A percentile compares a stretch with the other conserved stretches of the same genome.
Conservation (phyloP, 2,888 invertebrate species). For the Lithophane leautieri region DNA sequence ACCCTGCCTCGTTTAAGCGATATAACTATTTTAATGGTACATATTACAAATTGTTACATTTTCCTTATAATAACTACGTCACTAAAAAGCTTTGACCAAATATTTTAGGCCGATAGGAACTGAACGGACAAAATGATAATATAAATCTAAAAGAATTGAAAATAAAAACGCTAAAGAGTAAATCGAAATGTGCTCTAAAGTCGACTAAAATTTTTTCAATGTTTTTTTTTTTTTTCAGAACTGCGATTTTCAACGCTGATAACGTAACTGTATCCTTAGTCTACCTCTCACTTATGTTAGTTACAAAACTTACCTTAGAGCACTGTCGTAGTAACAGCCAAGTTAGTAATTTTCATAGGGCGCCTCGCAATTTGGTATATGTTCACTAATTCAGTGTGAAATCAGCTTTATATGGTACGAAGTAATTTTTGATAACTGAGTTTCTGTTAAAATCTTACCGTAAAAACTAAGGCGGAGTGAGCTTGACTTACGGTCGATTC, state of each 20-base stretch:
- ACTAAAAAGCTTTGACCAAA: conserved; percentile 83
- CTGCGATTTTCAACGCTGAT: conserved; percentile 68
- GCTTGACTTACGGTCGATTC: no score
- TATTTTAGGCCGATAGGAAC: conserved; percentile 89
- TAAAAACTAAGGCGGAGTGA: no score
- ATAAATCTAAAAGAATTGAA: conserved; percentile 71
- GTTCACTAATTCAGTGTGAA: conserved; percentile 16
- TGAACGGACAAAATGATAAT: conserved; percentile 75
- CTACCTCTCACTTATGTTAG: conserved; percentile 85
- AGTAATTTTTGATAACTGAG: background rate
- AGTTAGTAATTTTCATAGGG: conserved; percentile 67
- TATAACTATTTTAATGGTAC: conserved; percentile 84
- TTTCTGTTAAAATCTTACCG: no score
- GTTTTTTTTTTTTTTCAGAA: conserved; percentile 58
- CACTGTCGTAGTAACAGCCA: conserved; percentile 80
- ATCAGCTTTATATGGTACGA: background rate
- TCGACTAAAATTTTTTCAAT: conserved; percentile 65
- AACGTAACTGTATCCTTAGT: conserved; percentile 75
- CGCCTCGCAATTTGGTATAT: conserved; percentile 67
- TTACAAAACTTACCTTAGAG: conserved; percentile 82
- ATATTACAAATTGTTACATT: conserved; percentile 81
- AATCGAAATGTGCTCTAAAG: conserved; percentile 77
- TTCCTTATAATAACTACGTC: conserved; percentile 74
- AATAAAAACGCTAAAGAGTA: conserved; percentile 71
- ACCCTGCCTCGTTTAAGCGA: conserved; percentile 90